Evolutionary conservation across 2,113 vertebrate genomes (phyloP).

Genomic region (Muntiacus reevesi): DNA sequence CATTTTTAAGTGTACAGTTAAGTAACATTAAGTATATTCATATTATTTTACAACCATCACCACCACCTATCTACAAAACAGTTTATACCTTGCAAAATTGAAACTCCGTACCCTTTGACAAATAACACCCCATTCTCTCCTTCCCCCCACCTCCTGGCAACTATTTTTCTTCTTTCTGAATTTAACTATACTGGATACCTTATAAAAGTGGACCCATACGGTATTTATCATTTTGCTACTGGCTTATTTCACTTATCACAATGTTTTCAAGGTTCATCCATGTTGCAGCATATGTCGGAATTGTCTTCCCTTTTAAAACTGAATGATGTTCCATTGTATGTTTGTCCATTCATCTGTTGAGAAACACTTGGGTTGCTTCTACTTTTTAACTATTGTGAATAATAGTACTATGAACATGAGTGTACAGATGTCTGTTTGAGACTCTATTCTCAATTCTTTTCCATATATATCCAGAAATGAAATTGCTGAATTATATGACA

Average conservation of each 20-base stretch:
- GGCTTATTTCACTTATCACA: background rate
- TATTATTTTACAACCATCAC: background rate
- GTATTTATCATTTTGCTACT: background rate
- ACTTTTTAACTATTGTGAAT: background rate
- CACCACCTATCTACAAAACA: background rate
- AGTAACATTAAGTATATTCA: background rate
- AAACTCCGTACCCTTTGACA: background rate
- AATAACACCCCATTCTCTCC: background rate
- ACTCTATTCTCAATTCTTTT: background rate
- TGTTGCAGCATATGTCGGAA: background rate
- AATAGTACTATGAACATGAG: background rate
- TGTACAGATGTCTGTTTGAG: background rate
- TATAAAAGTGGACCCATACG: background rate
- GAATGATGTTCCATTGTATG: background rate
- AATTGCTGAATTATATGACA: background rate
- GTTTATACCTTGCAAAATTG: background rate
- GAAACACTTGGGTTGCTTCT: background rate
- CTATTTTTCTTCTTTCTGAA: background rate
- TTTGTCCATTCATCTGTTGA: background rate
- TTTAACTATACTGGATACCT: background rate
- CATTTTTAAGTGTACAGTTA: background rate
- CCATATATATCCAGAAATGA: background rate
- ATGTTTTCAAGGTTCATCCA: background rate
- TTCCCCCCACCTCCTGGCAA: background rate
- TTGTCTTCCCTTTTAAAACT: background rate